These are phyloP conservation scores for Zapus hudsonius DNA, from an alignment of 2,113 vertebrate species.

Conservation along the genomic window DNA sequence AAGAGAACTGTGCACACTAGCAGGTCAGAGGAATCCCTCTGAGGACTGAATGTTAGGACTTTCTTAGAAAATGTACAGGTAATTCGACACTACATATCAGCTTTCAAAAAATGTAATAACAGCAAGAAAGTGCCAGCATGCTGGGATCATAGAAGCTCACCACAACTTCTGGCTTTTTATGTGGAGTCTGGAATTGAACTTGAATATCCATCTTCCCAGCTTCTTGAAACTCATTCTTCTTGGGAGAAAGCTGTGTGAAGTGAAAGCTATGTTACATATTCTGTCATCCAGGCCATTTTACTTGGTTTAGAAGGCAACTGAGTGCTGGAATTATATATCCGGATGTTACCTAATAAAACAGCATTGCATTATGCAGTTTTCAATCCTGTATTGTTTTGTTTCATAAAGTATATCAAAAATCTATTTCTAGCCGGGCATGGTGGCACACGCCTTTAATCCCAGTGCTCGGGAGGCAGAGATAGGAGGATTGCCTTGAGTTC, in stretches of 20 bases:
- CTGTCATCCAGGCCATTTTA: background rate
- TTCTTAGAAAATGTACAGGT: background rate
- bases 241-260: background rate
- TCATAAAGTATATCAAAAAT: background rate
- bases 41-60: no score
- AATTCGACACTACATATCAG: background rate
- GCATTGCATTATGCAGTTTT: background rate
- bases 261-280: background rate
- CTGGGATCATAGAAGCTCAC: no score
- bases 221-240: background rate
- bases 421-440: no score
- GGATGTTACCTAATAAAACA: background rate
- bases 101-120: background rate
- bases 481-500: no score
- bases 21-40: no score
- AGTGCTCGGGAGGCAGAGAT: no score
- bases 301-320: background rate
- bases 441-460: no score
- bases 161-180: no score
- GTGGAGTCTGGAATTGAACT: no score
- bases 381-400: background rate
- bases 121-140: background rate
- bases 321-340: background rate
- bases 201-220: no score
- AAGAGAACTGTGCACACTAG: no score